Evolutionary conservation across 92 coral and sea anemone genomes (phyloP).

Genomic region (Pocillopora meandrina): DNA sequence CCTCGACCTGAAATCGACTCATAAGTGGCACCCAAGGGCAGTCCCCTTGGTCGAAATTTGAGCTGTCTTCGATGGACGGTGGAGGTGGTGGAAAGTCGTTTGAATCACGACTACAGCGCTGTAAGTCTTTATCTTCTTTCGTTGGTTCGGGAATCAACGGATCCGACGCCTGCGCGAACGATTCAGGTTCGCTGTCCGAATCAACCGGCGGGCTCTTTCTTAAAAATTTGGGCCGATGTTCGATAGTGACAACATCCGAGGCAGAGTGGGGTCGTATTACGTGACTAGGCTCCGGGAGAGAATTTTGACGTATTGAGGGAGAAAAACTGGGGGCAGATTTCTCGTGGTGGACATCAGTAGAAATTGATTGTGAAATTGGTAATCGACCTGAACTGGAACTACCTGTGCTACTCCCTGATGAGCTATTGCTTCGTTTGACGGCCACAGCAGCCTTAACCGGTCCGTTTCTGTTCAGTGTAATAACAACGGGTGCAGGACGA

Average conservation of each 20-base stretch:
- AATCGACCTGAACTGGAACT: conserved; percentile 25
- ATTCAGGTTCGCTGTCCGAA: conserved; percentile 41
- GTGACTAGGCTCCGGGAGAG: conserved; percentile 33
- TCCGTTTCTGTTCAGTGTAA: conserved; percentile 70
- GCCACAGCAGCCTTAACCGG: conserved; percentile 72
- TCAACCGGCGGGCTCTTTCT: conserved; percentile 18
- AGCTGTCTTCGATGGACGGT: conserved; percentile 59
- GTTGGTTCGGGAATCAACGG: conserved; percentile 25
- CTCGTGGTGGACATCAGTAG: conserved; percentile 26
- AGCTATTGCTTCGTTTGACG: conserved; percentile 50
- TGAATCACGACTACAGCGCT: conserved; percentile 37
- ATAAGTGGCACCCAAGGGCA: conserved; percentile 91
- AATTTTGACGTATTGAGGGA: conserved; percentile 20
- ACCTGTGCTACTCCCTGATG: conserved; percentile 18
- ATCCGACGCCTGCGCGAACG: conserved; percentile 29
- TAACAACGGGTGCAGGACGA: conserved; percentile 80
- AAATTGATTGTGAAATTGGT: conserved; percentile 26
- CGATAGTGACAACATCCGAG: conserved; percentile 19
- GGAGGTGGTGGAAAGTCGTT: conserved; percentile 81
- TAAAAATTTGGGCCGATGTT: conserved; percentile 19
- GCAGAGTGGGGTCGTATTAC: conserved; percentile 27
- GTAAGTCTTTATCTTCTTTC: conserved; percentile 23
- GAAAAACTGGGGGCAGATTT: conserved; percentile 30
- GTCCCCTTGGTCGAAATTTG: conserved; percentile 49
- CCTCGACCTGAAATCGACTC: conserved; percentile 78